phyloP scores from a whole-genome alignment of 2,888 invertebrate species.

The Euspilapteryx auroguttella region DNA sequence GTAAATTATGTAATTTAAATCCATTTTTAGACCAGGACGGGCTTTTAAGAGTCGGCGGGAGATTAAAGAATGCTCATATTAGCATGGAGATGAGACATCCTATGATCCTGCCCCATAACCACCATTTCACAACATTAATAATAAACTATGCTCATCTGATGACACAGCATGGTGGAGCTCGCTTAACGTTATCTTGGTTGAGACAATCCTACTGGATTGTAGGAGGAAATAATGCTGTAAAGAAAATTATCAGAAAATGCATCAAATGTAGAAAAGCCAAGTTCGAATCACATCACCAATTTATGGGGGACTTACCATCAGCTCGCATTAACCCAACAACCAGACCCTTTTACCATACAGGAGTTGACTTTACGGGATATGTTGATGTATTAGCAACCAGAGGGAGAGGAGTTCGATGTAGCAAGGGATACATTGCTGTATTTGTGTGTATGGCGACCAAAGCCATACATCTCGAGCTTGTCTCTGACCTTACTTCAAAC shows the following conservation, averaged over 20 bases:
- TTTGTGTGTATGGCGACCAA: constrained; percentile 4
- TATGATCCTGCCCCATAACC: constrained; percentile 1
- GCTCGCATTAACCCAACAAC: constrained; percentile 1
- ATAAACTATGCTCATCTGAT: constrained; percentile 2
- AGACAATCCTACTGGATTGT: constrained; percentile 2
- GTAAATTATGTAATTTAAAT: neutral
- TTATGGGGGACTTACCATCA: constrained; percentile 1
- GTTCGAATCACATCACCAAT: neutral
- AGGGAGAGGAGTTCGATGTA: too few relatives aligned
- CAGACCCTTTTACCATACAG: neutral
- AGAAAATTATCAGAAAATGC: constrained; percentile 5
- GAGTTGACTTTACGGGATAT: constrained; percentile 1
- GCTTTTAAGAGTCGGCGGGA: neutral
- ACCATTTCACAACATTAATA: constrained; percentile 1
- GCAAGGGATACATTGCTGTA: constrained; percentile 2
- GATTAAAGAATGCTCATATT: neutral
- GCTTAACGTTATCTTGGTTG: constrained; percentile 1
- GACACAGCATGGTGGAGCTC: constrained; percentile 3
- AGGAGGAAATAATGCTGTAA: constrained; percentile 3
- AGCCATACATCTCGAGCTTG: constrained; percentile 8
- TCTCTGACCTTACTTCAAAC: constrained; percentile 7
- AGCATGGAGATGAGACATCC: constrained; percentile 2
- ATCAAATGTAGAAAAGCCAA: constrained; percentile 5
- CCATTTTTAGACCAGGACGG: constrained; percentile 1
- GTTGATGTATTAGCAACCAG: neutral